These are phyloP conservation scores for Mythimna albipuncta DNA, from an alignment of 2,888 invertebrate species.

Conservation along the genomic window DNA sequence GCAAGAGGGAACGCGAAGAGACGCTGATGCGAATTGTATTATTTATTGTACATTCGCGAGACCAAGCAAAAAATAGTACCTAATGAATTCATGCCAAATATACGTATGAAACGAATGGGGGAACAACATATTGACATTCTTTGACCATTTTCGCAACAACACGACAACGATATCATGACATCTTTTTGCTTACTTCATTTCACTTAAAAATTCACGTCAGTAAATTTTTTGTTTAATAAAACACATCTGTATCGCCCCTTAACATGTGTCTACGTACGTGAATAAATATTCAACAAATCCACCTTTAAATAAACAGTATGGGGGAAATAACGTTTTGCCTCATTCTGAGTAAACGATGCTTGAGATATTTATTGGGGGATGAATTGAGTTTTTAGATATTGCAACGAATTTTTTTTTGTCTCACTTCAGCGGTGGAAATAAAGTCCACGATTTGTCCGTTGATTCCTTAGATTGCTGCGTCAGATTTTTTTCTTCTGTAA, in stretches of 20 bases:
- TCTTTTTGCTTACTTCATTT: slow-evolving; percentile 38
- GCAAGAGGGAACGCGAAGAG: slow-evolving; percentile 67
- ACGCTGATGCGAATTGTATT: slow-evolving; percentile 71
- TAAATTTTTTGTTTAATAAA: slow-evolving; percentile 60
- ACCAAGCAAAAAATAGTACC: slow-evolving; percentile 53
- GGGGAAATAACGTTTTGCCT: slow-evolving; percentile 87
- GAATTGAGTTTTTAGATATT: slow-evolving; percentile 86
- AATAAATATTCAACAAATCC: slow-evolving; percentile 89
- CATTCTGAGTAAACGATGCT: slow-evolving; percentile 89
- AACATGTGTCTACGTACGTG: slow-evolving; percentile 78
- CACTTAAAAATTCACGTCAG: slow-evolving; percentile 53
- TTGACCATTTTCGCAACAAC: slow-evolving; percentile 47
- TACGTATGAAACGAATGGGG: slow-evolving; percentile 49
- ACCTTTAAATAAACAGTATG: slow-evolving; percentile 89
- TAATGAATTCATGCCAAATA: slow-evolving; percentile 54
- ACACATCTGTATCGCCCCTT: slow-evolving; percentile 66
- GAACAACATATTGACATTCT: slow-evolving; percentile 50
- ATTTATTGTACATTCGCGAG: slow-evolving; percentile 64
- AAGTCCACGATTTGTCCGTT: slow-evolving; percentile 46
- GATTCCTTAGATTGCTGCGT: slow-evolving; percentile 33
- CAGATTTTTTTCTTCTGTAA: slow-evolving; percentile 25
- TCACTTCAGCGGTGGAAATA: slow-evolving; percentile 69
- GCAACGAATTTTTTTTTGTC: slow-evolving; percentile 76
- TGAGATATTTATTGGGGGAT: slow-evolving; percentile 89
- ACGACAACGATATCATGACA: slow-evolving; percentile 25